These are phyloP conservation scores for Clarias gariepinus DNA, from an alignment of 2,113 vertebrate genomes.

Conservation along the genomic window DNA sequence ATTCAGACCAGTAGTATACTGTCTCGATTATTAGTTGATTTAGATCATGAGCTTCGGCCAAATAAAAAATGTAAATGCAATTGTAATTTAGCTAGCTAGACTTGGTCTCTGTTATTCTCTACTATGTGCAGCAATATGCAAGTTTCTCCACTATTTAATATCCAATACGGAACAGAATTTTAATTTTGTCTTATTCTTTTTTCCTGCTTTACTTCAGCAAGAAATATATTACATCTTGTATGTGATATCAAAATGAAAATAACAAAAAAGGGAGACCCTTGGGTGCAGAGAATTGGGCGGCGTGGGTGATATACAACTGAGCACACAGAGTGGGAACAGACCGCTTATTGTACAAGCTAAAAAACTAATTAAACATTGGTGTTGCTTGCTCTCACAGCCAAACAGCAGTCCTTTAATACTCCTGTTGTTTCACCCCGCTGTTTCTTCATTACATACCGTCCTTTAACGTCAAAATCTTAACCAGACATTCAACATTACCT, in stretches of 20 bases:
- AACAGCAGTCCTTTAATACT: slow-evolving; percentile 58
- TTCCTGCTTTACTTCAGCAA: neutral
- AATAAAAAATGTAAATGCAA: neutral
- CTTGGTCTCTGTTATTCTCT: neutral
- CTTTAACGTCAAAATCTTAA: slow-evolving; percentile 32
- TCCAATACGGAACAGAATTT: neutral
- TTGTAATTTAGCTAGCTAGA: neutral
- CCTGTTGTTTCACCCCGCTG: slow-evolving; percentile 41
- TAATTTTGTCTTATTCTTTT: neutral
- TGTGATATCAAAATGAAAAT: neutral
- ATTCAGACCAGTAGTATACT: neutral
- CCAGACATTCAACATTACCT: slow-evolving; percentile 41
- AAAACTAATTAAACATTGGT: slow-evolving; percentile 69
- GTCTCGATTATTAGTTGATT: neutral
- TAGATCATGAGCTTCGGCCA: neutral
- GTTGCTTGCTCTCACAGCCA: slow-evolving; percentile 64
- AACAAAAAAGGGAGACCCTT: slow-evolving; percentile 36
- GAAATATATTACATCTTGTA: neutral
- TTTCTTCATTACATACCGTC: neutral
- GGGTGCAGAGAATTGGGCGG: slow-evolving; percentile 39
- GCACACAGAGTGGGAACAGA: slow-evolving; percentile 45
- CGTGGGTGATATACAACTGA: slow-evolving; percentile 60
- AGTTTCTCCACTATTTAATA: neutral
- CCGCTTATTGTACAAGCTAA: slow-evolving; percentile 59
- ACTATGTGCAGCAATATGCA: neutral